Evolutionary conservation across 2,113 vertebrate species (phyloP).

Genomic region (Tretioscincus oriximinensis): DNA sequence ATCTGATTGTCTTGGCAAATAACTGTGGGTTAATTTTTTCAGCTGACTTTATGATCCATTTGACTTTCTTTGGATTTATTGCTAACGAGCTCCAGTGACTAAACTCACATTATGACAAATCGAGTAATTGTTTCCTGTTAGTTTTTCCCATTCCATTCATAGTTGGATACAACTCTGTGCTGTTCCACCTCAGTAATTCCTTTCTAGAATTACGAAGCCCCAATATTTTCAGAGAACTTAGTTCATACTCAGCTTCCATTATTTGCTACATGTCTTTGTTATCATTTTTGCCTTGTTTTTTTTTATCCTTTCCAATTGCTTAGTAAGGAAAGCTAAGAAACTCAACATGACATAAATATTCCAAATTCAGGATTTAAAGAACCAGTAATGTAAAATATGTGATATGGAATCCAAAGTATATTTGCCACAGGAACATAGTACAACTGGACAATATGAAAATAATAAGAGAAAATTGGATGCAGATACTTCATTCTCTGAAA

Average conservation of each 20-base stretch:
- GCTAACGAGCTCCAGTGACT: background rate
- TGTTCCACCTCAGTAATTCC: background rate
- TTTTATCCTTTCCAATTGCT: background rate
- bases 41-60: background rate
- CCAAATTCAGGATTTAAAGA: background rate
- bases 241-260: background rate
- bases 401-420: background rate
- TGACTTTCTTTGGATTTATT: background rate
- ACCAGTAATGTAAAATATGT: background rate
- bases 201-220: background rate
- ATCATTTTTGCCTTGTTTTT: background rate
- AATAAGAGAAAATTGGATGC: background rate
- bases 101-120: background rate
- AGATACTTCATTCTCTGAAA: background rate
- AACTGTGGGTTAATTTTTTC: background rate
- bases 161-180: background rate
- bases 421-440: background rate
- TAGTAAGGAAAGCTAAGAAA: background rate
- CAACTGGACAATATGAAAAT: background rate
- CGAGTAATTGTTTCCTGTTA: background rate
- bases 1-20: background rate
- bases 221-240: background rate
- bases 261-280: background rate
- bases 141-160: background rate
- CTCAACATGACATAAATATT: background rate